Base-by-base conservation (phyloP, 2,888 invertebrate species). In the Ceriagrion tenellum region DNA sequence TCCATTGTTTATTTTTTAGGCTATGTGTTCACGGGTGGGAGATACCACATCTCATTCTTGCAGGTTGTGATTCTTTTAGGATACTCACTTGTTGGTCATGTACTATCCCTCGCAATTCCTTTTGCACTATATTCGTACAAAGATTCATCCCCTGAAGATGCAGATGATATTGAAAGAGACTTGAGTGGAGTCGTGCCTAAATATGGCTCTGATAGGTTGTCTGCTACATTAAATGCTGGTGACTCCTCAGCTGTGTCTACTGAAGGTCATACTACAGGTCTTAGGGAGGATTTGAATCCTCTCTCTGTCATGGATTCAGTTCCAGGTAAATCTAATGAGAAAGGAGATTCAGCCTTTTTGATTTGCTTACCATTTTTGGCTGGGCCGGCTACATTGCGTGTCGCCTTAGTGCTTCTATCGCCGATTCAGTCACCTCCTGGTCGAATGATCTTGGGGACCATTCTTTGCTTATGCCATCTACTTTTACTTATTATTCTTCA, bases 401-500 rank as follows among this genome's bases (percentile, higher is more conserved):
- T 97, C 59, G 97, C 97, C 95, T 95, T 97, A 35, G 96, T 97
- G 59, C 96, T 97, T 95, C 96, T 97, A 35, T 96, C 96, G 90
- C 97, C 97, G n/a, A 97, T 97, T 91, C 97, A 97, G 26, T 96
- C 96, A 93, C 97, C 97, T 18, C 97, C 96, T 47, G 97, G 97
- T 23, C 96, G 97, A 95, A 96, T 97, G 95, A 96, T 97, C n/a
- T 96, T 97, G 20, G 97, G 97, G 96, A 97, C 97, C 95, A 96
- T 97, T 74, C 96, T 97, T 81, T 97, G 97, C 20, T 96, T 97
- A 89, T 96, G 97, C 95, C 97, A 97, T 96, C 96, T 97, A 47
- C 96, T 97, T 95, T 97, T 97, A 96, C 96, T 97, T n/a, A 96
- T 97, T 90, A 97, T 97, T 96, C 96, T 97, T 95, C 97, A 97